Conservation (phyloP, 2,113 vertebrate genomes). For the Polyodon spathula region DNA sequence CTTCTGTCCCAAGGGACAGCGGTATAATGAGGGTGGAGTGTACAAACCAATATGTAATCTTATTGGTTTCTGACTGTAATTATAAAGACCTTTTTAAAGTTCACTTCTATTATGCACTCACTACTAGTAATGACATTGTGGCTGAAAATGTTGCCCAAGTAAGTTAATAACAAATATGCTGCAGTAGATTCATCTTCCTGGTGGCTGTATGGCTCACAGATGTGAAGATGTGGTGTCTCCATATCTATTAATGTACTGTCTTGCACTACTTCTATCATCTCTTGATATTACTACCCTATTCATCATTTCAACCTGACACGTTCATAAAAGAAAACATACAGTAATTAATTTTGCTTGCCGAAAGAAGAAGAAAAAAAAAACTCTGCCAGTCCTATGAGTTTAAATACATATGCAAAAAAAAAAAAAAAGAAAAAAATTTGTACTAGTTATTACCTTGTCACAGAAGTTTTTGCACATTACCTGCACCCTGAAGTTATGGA, state of each 20-base stretch:
- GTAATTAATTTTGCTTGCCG: constrained; percentile 71
- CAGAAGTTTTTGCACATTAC: constrained; percentile 38
- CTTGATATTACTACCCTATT: constrained; percentile 73
- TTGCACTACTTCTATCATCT: constrained; percentile 27
- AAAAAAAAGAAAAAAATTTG: too few species aligned
- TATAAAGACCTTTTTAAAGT: constrained; percentile 62
- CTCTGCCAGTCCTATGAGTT: constrained; percentile 23
- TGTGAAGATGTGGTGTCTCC: constrained; percentile 24
- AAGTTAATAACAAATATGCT: constrained; percentile 56
- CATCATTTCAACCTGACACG: constrained; percentile 64
- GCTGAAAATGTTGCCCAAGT: constrained; percentile 45
- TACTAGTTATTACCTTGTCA: constrained; percentile 36
- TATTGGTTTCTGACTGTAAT: constrained; percentile 52
- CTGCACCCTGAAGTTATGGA: constrained; percentile 42
- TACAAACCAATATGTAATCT: constrained; percentile 54
- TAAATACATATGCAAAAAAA: constrained; percentile 23
- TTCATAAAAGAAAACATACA: constrained; percentile 70
- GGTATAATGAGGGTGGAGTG: constrained; percentile 52
- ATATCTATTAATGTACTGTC: constrained; percentile 41
- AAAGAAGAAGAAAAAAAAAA: constrained; percentile 25
- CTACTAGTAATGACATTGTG: constrained; percentile 55
- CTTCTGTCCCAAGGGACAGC: constrained; percentile 38
- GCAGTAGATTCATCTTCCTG: constrained; percentile 44
- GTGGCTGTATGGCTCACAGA: constrained; percentile 38
- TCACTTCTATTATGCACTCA: constrained; percentile 58